Conservation (phyloP, 2,888 invertebrate genomes). For the Chaitophorus viminalis region DNA sequence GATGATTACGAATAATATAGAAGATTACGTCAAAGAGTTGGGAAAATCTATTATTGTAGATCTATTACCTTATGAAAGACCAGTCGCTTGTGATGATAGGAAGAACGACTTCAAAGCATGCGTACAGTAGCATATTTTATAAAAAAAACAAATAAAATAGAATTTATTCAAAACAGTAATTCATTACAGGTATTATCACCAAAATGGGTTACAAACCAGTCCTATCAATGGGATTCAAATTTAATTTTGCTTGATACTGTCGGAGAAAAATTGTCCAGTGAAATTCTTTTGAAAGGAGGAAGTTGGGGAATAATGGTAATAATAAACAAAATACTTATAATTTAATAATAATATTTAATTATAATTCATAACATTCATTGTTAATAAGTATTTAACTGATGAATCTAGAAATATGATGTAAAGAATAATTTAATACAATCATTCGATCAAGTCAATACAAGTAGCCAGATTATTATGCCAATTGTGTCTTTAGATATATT, state of each 20-base stretch:
- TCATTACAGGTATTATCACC: conserved; percentile 7
- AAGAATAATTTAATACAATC: not conserved
- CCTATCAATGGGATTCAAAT: not conserved
- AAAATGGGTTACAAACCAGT: not conserved
- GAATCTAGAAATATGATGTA: not conserved
- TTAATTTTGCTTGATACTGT: not conserved
- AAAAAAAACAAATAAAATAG: not conserved
- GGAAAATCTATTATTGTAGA: not conserved
- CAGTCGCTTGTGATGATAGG: not conserved
- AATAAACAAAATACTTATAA: too few species aligned
- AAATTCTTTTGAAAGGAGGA: not conserved
- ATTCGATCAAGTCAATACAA: not conserved
- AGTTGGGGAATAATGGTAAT: conserved; percentile 19
- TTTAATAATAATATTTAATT: too few species aligned
- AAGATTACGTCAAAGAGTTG: not conserved
- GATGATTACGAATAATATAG: not conserved
- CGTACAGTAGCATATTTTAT: not conserved
- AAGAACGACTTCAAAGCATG: not conserved
- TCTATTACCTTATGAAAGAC: not conserved
- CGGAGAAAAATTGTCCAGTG: not conserved
- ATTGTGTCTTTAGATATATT: conserved; percentile 1
- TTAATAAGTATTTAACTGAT: not conserved
- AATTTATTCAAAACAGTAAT: not conserved
- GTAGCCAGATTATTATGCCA: not conserved
- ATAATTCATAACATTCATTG: not conserved